Conservation (phyloP, 2,888 invertebrate genomes). For the Nysson spinosus region DNA sequence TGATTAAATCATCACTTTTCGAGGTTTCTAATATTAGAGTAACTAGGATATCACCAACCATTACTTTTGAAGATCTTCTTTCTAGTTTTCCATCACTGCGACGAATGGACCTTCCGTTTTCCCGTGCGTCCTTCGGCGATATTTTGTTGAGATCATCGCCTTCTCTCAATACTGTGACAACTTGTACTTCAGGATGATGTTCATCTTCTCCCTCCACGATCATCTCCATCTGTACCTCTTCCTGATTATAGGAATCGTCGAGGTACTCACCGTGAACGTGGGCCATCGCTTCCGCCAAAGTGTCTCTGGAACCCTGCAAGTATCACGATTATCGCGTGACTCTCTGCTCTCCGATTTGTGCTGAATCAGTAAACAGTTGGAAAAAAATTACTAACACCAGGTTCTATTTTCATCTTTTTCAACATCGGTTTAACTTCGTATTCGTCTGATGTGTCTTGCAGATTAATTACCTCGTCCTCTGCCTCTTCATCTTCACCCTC, state of each 20-base stretch:
- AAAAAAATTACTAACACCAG: not conserved
- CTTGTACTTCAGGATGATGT: conserved; percentile 28
- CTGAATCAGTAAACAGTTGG: too few species aligned
- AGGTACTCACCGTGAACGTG: conserved; percentile 70
- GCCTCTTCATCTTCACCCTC: conserved; percentile 12
- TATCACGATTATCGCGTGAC: too few species aligned
- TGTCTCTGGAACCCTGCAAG: conserved; percentile 58
- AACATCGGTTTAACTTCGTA: conserved; percentile 43
- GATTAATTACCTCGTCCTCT: conserved; percentile 14
- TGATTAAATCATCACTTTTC: too few species aligned
- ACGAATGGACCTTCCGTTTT: conserved; percentile 27
- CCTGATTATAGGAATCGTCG: conserved; percentile 59
- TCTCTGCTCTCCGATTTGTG: too few species aligned
- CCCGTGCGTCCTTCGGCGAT: conserved; percentile 23
- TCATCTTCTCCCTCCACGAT: conserved; percentile 62
- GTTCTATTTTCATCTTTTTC: conserved; percentile 57
- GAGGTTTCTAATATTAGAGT: too few species aligned
- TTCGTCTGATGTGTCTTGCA: conserved; percentile 38
- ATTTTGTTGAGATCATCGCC: conserved; percentile 40
- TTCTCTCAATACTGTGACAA: conserved; percentile 44
- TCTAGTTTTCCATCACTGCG: conserved; percentile 31
- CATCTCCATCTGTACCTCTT: conserved; percentile 68
- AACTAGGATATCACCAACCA: conserved; percentile 20
- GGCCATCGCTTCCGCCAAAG: conserved; percentile 71
- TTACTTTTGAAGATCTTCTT: conserved; percentile 38